Base-by-base conservation (phyloP, 2,113 vertebrate genomes). In the Nerophis ophidion region DNA sequence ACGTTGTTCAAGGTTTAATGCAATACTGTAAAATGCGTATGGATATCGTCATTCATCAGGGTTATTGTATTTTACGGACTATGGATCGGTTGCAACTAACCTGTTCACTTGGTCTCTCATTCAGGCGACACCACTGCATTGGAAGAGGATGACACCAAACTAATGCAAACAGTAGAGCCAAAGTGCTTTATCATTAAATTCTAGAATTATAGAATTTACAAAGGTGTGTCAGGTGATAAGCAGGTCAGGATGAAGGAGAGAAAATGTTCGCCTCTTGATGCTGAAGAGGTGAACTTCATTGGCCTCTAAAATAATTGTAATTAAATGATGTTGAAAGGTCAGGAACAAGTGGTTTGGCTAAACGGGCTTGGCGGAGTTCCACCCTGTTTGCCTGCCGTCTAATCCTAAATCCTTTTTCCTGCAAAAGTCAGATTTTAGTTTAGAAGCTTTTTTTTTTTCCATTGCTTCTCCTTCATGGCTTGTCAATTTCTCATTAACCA, bases 271-370 rank as follows among this genome's bases (percentile, higher is more conserved):
- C 34, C 13, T 14, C 35, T 14, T 16, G 16, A 44, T 57, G 55
- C 40, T 26, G 17, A 17, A 13, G 55, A 57, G 55, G 11, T 57
- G 38, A 57, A 57, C 55, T 19, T 57, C 8, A 57, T 17, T 57
- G n/a, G 38, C 54, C 55, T 57, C 13, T 5, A 44, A 57, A 57
- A 14, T 5, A 19, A 45, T 45, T 57, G 11, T 14, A 45, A 42
- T 57, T 10, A 57, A 57, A 12, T 26, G 13, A 57, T 44, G 16
- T 42, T 16, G 42, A 57, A 38, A 55, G 5, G 8, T 6, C 17
- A 10, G 36, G 54, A 40, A 56, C 54, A 16, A 16, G 54, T 56
- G 15, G n/a, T 55, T 40, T 16, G 6, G 14, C 38, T 55, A 38
- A 55, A 16, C 35, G n/a, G n/a, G 38, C 55, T 42, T 26, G 54